Evolutionary conservation across 37 sponge, comb jelly and placozoan genomes (phyloP).

Genomic region (Tethya wilhelma): DNA sequence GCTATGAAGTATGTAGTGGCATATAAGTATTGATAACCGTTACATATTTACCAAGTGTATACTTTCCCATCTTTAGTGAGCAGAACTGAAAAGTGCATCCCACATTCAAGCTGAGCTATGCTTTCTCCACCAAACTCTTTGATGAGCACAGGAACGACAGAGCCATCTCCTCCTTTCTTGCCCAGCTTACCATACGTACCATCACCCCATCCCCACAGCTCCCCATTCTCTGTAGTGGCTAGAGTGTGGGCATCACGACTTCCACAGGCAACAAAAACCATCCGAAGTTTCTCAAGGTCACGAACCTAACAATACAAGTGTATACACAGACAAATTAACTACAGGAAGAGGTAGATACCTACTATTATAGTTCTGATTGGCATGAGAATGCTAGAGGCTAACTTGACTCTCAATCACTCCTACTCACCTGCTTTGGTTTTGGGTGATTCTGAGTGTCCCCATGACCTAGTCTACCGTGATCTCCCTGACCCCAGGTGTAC

Average conservation of each 20-base stretch:
- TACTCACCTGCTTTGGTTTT: conserved; percentile 88
- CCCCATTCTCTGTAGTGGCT: conserved; percentile 82
- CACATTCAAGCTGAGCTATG: conserved; percentile 86
- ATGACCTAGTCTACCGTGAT: conserved; percentile 89
- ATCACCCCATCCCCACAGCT: conserved; percentile 94
- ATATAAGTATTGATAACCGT: neutral
- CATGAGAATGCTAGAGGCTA: neutral
- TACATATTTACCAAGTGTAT: conserved; percentile 84
- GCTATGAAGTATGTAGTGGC: neutral
- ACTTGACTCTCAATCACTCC: neutral
- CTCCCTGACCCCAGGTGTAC: conserved; percentile 95
- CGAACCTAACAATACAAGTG: neutral
- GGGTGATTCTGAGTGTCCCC: conserved; percentile 69
- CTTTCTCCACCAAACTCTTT: conserved; percentile 46
- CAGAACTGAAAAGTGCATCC: conserved; percentile 88
- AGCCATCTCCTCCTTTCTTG: neutral
- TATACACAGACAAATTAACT: neutral
- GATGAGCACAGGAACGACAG: conserved; percentile 41
- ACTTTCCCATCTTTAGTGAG: conserved; percentile 88
- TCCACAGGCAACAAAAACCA: conserved; percentile 84
- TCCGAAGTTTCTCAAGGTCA: conserved; percentile 67
- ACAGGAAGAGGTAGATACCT: neutral
- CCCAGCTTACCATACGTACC: conserved; percentile 90
- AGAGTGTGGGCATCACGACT: conserved; percentile 88
- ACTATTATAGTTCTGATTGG: neutral